Percentiles rank a stretch among this genome's conserved stretches.
phyloP scores from a whole-genome alignment of 1,140 invertebrate species.

The Drosophila ogumai region DNA sequence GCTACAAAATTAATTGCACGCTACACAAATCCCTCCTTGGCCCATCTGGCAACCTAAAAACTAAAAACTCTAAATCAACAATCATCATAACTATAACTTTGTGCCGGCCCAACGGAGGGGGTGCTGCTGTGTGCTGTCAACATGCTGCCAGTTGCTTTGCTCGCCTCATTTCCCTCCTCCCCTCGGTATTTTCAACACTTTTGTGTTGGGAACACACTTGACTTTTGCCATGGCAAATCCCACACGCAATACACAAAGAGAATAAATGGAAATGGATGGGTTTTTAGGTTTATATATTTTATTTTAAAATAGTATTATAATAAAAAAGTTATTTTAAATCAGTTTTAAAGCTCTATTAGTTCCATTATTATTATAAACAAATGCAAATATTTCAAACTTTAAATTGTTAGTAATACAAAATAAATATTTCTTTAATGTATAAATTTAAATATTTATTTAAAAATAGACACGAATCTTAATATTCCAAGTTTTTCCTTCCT shows the following conservation, averaged over 20 bases:
- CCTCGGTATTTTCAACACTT: conserved; percentile 51
- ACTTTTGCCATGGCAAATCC: conserved; percentile 68
- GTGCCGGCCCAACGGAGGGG: conserved; percentile 19
- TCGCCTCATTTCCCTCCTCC: conserved; percentile 37
- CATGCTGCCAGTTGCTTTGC: conserved; percentile 65
- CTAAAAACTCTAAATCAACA: conserved; percentile 79
- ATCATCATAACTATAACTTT: conserved; percentile 81
- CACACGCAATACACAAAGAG: conserved; percentile 42
- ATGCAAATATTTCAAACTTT: background rate
- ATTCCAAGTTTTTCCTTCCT: background rate
- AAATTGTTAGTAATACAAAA: background rate
- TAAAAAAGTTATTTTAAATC: background rate
- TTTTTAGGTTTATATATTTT: background rate
- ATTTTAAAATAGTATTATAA: background rate
- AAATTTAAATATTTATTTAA: background rate
- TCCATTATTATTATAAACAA: background rate
- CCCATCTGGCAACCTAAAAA: conserved; percentile 42
- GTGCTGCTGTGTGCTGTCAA: conserved; percentile 53
- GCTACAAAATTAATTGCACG: conserved; percentile 80
- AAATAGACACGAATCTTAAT: background rate
- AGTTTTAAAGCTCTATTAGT: background rate
- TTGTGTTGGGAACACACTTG: conserved; percentile 61
- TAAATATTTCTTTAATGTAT: background rate
- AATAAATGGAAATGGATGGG: background rate
- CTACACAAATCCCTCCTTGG: conserved; percentile 61